Conservation (phyloP, 1,140 invertebrate genomes). For the Leptinotarsa defecta region DNA sequence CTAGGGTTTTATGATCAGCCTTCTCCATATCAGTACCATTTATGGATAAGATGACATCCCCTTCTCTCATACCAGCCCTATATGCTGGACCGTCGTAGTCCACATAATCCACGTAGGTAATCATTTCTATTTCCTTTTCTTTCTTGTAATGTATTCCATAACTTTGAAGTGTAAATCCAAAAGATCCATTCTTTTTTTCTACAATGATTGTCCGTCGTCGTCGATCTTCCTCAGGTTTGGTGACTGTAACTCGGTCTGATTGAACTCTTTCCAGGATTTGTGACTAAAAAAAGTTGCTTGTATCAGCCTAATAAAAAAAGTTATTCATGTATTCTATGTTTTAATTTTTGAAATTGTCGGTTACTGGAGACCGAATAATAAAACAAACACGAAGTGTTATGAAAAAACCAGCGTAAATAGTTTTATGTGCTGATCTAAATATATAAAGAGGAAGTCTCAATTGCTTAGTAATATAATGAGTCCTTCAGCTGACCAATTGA, state of each 20-base stretch:
- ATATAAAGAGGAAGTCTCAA: no score
- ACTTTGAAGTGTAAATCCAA: slow-evolving; percentile 92
- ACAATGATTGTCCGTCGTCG: slow-evolving; percentile 87
- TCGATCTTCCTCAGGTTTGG: slow-evolving; percentile 82
- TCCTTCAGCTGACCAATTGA: no score
- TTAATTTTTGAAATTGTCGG: no score
- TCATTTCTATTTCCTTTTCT: slow-evolving; percentile 88
- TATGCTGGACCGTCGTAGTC: slow-evolving; percentile 89
- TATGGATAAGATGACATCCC: slow-evolving; percentile 92
- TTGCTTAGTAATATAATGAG: no score
- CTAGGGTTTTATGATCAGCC: slow-evolving; percentile 87
- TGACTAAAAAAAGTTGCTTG: slow-evolving; percentile 47
- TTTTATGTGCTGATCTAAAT: no score
- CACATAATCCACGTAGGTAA: slow-evolving; percentile 96
- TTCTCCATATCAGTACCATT: slow-evolving; percentile 92
- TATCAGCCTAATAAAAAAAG: no score
- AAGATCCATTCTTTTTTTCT: slow-evolving; percentile 88
- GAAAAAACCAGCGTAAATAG: no score
- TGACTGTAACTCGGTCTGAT: slow-evolving; percentile 73
- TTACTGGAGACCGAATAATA: no score
- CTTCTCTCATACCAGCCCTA: slow-evolving; percentile 88
- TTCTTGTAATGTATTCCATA: slow-evolving; percentile 95
- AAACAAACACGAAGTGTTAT: no score
- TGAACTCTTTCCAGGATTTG: slow-evolving; percentile 81
- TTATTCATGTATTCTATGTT: no score